Base-by-base conservation (phyloP, 2,797 vertebrate genomes). In the Gila robusta region DNA sequence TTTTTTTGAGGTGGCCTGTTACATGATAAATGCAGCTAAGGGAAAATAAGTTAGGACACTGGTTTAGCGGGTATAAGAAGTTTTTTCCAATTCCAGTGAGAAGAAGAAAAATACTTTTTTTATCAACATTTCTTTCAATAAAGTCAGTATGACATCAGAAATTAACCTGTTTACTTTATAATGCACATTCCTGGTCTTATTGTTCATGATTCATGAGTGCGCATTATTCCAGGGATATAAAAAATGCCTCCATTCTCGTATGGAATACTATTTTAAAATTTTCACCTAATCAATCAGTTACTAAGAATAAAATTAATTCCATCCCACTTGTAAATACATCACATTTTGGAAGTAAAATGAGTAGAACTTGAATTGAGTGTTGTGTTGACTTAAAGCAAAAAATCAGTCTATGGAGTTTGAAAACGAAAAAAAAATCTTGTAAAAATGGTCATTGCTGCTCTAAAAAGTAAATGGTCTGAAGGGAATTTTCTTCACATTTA, bases 1-100 rank as follows among this genome's bases (percentile, higher is more conserved):
- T 32, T 32, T 32, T 32, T 88, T 49, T 78, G 77, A 71, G 79
- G 23, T 49, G 59, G 49, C 84, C 80, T 79, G 10, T 47, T 41
- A n/a, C n/a, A 12, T 32, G 44, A 79, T 32, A 54, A 35, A 54
- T 49, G 52, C 26, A 62, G 44, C 28, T 66, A 69, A 52, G 69
- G 5, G 0, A 35, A 54, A 74, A 21, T 0, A 76, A 23, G 73
- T 83, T 77, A 80, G 54, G 70, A 49, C 70, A 26, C n/a, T 64
- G 23, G 35, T 79, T 41, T 12, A 79, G 26, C 47, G 5, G 9
- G 59, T 32, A 28, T 28, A 4, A 6, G 1, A 26, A 0, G 0
- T 17, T 39, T 44, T 70, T 67, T 35, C 9, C 7, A 28, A 9
- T 74, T 8, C 5, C 17, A 49, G 4, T 16, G 72, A 74, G 44